Evolutionary conservation across 2,888 invertebrate genomes (phyloP), one percentile per base, ranked within the genome.

Genomic region (Hemicrepidius hirtus): DNA sequence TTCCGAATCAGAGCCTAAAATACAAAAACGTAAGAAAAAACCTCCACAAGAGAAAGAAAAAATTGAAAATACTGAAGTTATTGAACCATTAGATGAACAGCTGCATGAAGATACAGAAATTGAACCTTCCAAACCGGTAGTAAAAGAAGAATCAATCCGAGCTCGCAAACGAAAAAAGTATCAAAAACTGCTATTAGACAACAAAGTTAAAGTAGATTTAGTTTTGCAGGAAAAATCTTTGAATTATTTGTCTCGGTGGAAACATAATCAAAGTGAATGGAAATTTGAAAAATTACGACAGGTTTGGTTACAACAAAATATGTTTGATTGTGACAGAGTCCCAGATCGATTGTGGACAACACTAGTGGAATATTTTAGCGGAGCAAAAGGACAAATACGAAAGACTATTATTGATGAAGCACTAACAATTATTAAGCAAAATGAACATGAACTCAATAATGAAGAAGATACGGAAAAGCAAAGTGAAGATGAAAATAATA

Each of bases 281-380:
- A 95, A 94, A 84, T 95, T 95, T 83, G 93, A 93, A 85, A 95
- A 95, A 85, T 85, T 92, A 0, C 90, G 91, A 73, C 95, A 95
- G 86, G 90, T 92, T n/a, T 94, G 94, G 90, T 86, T 95, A 60
- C 91, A 91, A 77, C 91, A 92, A 76, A 89, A 93, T 80, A 90
- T 93, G 79, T 91, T 93, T 76, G 90, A 92, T 71, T 85, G 88
- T 12, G 82, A 84, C 3, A 88, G 90, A 76, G 83, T 94, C 6
- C 90, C 91, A 3, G 89, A 91, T 49, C 87, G 89, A 20, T 86
- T 91, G 75, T 95, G 93, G 90, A 88, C 90, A 2, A 87, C 88
- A 12, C 88, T 92, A 5, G 82, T 95, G 32, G 92, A 94, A 80
- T 95, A 95, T 82, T 91, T 94, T 81, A 90, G 90, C 77, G 90